Evolutionary conservation across 2,888 invertebrate species (phyloP).

Genomic region (Nycteola revayana): DNA sequence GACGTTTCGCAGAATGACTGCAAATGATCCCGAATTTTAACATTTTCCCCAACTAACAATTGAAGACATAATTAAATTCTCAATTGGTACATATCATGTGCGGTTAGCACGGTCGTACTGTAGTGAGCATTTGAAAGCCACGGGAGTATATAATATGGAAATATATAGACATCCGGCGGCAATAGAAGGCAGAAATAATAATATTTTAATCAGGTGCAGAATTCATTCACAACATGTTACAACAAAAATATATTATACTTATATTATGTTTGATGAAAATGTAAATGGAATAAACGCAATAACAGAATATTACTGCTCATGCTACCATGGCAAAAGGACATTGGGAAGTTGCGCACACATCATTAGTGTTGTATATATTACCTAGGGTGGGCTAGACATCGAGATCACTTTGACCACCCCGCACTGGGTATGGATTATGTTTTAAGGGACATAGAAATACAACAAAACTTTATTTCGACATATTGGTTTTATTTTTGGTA

Average conservation of each 20-base stretch:
- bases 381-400: conserved; percentile 4
- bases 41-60: conserved; percentile 8
- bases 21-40: conserved; percentile 3
- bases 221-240: conserved; percentile 1
- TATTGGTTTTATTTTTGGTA: too few species aligned
- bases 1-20: conserved; percentile 3
- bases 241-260: conserved; percentile 4
- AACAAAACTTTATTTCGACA: too few species aligned
- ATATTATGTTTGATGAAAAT: conserved; percentile 1
- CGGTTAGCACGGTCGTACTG: conserved; percentile 8
- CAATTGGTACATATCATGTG: conserved; percentile 12
- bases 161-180: not conserved
- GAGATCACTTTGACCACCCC: not conserved
- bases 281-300: not conserved
- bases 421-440: not conserved
- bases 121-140: conserved; percentile 7
- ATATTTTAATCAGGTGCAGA: conserved; percentile 1
- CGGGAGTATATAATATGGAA: conserved; percentile 5
- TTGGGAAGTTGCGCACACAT: conserved; percentile 5
- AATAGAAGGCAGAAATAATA: conserved; percentile 1
- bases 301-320: conserved; percentile 1
- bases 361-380: conserved; percentile 3
- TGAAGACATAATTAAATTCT: conserved; percentile 10
- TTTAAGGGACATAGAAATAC: too few species aligned
- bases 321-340: conserved; percentile 5